Evolutionary conservation across 2,888 invertebrate genomes (phyloP).

Genomic region (Hirtodrosophila confusa): DNA sequence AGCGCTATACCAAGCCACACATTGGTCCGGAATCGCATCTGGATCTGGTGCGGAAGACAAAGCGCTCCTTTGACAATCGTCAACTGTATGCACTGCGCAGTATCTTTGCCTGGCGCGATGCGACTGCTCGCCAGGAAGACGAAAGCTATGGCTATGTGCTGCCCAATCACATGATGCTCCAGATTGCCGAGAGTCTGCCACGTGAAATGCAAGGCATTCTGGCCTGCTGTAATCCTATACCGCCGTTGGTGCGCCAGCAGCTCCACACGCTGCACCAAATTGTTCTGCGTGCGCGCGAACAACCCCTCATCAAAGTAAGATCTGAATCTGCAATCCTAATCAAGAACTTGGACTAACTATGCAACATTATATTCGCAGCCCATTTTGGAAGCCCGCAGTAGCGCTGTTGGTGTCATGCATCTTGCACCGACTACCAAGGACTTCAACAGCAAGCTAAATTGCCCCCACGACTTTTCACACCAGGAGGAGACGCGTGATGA

Average conservation of each 20-base stretch:
- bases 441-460: constrained; percentile 86
- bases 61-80: constrained; percentile 92
- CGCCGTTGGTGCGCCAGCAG: constrained; percentile 87
- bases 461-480: constrained; percentile 87
- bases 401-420: constrained; percentile 37
- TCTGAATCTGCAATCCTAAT: constrained; percentile 1
- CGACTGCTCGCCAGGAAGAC: constrained; percentile 92
- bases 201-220: constrained; percentile 96
- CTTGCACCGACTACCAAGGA: constrained; percentile 73
- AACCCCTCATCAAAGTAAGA: constrained; percentile 87
- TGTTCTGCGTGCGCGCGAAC: constrained; percentile 88
- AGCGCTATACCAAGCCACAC: constrained; percentile 92
- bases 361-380: constrained; percentile 80
- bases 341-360: constrained; percentile 14
- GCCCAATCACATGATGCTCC: constrained; percentile 97
- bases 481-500: constrained; percentile 86
- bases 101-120: constrained; percentile 95
- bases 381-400: constrained; percentile 76
- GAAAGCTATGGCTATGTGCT: constrained; percentile 96
- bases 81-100: constrained; percentile 93
- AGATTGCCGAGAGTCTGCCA: constrained; percentile 94
- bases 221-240: constrained; percentile 97
- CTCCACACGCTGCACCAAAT: constrained; percentile 87
- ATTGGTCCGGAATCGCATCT: constrained; percentile 89
- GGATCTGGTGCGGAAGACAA: constrained; percentile 90